Conservation (phyloP, 1,140 invertebrate species). For the Euwallacea similis region DNA sequence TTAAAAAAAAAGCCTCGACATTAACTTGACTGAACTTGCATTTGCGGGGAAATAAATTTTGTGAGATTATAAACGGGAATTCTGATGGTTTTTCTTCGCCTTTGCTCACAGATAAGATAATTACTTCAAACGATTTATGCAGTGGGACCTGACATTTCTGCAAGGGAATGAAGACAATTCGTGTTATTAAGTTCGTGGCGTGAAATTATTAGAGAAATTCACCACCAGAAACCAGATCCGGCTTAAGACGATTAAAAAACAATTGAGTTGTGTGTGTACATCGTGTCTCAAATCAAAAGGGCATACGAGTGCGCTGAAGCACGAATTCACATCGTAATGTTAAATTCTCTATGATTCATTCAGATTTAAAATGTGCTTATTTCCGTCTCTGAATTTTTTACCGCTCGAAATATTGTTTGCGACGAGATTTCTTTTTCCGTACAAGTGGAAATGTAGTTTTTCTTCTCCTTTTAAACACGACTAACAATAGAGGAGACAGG, state of each 20-base stretch:
- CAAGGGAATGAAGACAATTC: slow-evolving; percentile 21
- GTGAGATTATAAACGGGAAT: slow-evolving; percentile 18
- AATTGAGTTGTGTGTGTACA: background rate
- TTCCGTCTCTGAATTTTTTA: background rate
- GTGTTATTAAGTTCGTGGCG: slow-evolving; percentile 20
- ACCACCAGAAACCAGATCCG: background rate
- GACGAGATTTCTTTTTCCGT: slow-evolving; percentile 5
- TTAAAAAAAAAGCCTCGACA: too few relatives aligned
- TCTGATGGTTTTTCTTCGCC: slow-evolving; percentile 3
- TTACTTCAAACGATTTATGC: slow-evolving; percentile 26
- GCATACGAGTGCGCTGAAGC: slow-evolving; percentile 6
- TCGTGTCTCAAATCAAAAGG: background rate
- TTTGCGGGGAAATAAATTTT: slow-evolving; percentile 31
- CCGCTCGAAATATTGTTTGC: slow-evolving; percentile 8
- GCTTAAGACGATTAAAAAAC: slow-evolving; percentile 6
- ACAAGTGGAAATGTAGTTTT: background rate
- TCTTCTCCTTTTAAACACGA: background rate
- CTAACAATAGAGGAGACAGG: too few relatives aligned
- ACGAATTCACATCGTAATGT: background rate
- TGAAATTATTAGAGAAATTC: slow-evolving; percentile 1
- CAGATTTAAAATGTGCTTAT: background rate
- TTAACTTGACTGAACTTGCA: slow-evolving; percentile 1
- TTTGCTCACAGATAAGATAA: slow-evolving; percentile 24
- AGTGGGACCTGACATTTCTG: slow-evolving; percentile 18
- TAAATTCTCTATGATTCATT: slow-evolving; percentile 1